Conservation (phyloP, 2,113 vertebrate species). For the Anser brachyrhynchus region DNA sequence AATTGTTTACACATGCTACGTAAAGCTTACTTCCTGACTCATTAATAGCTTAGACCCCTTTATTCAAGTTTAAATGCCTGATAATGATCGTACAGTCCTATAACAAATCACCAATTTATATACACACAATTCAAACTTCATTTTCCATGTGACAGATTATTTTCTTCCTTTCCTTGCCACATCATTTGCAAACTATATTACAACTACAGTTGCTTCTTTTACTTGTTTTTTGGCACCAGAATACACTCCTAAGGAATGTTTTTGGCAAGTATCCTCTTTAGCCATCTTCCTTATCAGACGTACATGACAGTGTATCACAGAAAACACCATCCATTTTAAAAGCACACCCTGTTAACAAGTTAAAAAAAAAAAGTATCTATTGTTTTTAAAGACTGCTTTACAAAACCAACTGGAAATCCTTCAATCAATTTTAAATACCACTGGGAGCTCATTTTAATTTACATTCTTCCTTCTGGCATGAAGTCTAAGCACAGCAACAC, state of each 20-base stretch:
- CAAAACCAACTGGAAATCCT: constrained; percentile 38
- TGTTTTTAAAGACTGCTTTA: neutral
- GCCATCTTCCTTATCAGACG: constrained; percentile 21
- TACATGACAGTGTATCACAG: neutral
- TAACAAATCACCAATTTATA: constrained; percentile 41
- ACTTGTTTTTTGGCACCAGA: constrained; percentile 27
- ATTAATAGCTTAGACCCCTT: constrained; percentile 53
- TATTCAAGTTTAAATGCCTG: constrained; percentile 37
- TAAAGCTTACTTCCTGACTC: constrained; percentile 46
- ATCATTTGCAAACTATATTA: constrained; percentile 52
- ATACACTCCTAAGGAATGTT: constrained; percentile 8
- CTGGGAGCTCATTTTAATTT: constrained; percentile 20
- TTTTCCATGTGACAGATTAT: constrained; percentile 58
- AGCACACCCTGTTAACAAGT: neutral
- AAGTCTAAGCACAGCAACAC: neutral
- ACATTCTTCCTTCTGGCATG: constrained; percentile 1
- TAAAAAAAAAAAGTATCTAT: neutral
- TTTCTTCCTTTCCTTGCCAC: constrained; percentile 49
- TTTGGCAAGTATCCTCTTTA: constrained; percentile 33
- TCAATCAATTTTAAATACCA: constrained; percentile 26
- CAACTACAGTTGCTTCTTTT: constrained; percentile 10
- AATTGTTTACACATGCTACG: constrained; percentile 37
- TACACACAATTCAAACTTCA: constrained; percentile 26
- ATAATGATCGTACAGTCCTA: constrained; percentile 21
- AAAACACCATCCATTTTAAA: neutral